A percentile compares a stretch with the other conserved stretches of the same genome.
Evolutionary conservation across 2,888 invertebrate species (phyloP).

Genomic region (Ichneumon xanthorius): DNA sequence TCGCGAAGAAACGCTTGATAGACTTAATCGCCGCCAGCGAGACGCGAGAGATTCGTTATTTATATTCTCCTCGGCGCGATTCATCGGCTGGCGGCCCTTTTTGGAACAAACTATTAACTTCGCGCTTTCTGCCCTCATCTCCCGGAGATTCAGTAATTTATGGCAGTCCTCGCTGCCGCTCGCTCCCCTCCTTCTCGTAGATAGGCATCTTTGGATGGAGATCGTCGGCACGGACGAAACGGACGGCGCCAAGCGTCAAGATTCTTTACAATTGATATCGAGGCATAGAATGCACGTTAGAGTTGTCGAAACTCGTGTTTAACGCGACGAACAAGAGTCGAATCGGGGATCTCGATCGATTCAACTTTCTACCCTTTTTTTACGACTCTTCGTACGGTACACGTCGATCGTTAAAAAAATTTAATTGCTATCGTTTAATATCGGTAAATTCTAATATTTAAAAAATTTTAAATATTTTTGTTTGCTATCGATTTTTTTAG

Average conservation of each 20-base stretch:
- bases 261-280: neutral
- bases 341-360: neutral
- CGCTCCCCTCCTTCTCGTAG: neutral
- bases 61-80: conserved; percentile 38
- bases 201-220: conserved; percentile 5
- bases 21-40: conserved; percentile 52
- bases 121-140: conserved; percentile 38
- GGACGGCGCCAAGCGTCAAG: conserved; percentile 26
- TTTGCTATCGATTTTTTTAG: too few species aligned
- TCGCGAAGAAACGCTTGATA: conserved; percentile 44
- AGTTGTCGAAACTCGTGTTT: conserved; percentile 24
- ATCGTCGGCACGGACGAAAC: conserved; percentile 1
- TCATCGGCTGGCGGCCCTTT: neutral
- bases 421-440: too few species aligned
- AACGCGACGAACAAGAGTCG: conserved; percentile 1
- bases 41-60: conserved; percentile 33
- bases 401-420: too few species aligned
- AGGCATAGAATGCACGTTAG: neutral
- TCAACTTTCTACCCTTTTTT: conserved; percentile 1
- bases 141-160: conserved; percentile 43
- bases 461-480: too few species aligned
- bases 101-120: conserved; percentile 42
- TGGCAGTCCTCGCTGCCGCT: conserved; percentile 12
- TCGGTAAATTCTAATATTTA: too few species aligned
- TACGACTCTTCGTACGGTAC: too few species aligned